Conservation (phyloP, 2,888 invertebrate species). For the Phania funesta region DNA sequence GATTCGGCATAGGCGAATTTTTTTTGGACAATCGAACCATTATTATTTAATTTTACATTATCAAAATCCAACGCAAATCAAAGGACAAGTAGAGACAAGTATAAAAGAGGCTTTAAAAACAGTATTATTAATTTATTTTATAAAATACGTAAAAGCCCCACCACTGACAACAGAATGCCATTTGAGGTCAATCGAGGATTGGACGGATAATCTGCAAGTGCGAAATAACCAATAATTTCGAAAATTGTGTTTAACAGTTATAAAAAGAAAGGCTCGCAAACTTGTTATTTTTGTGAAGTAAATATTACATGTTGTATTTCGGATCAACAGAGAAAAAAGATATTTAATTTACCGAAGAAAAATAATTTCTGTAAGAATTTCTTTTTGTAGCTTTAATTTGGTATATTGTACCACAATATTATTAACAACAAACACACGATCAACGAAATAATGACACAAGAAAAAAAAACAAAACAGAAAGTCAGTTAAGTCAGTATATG, state of each 20-base stretch:
- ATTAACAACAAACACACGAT: conserved; percentile 29
- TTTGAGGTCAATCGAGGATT: neutral
- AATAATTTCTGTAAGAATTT: conserved; percentile 26
- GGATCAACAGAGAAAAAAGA: conserved; percentile 9
- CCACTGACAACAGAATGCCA: neutral
- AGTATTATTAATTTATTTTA: too few relatives aligned
- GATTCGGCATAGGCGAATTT: too few relatives aligned
- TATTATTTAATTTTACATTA: too few relatives aligned
- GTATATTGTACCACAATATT: conserved; percentile 36
- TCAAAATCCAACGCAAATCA: too few relatives aligned
- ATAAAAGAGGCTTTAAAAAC: too few relatives aligned
- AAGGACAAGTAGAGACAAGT: too few relatives aligned
- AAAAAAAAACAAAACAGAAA: neutral
- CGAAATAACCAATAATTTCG: conserved; percentile 61
- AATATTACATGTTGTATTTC: conserved; percentile 8
- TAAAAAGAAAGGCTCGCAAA: conserved; percentile 12
- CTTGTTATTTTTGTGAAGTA: neutral
- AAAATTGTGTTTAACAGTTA: conserved; percentile 28
- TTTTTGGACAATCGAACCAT: too few relatives aligned
- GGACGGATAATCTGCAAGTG: conserved; percentile 35
- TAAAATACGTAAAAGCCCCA: neutral
- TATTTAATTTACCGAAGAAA: conserved; percentile 51
- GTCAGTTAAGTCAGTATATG: neutral
- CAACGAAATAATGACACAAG: conserved; percentile 47
- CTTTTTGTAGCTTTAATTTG: conserved; percentile 24